Base-by-base conservation (phyloP, 1,140 invertebrate species). In the Drosophila murphyi region DNA sequence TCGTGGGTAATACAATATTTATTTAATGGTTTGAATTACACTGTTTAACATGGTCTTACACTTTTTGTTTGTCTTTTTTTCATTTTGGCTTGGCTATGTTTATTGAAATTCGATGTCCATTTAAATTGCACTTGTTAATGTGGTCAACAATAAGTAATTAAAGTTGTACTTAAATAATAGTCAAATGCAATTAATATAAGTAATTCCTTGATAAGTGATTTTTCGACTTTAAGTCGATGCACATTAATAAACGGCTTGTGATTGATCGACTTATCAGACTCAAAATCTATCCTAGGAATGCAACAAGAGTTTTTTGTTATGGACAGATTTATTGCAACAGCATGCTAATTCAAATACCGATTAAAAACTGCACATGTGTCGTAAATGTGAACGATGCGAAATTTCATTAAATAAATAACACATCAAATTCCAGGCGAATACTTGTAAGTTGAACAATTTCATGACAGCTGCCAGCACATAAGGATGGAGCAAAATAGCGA, bases 391-490 rank as follows among this genome's bases (percentile, higher is more conserved):
- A 1, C 54, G 35, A 39, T 59, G 29, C 43, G n/a, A 32, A 45
- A 59, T 59, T 59, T 31, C 43, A 59, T 45, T 32, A 12, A 32
- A 31, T 39, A 59, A 45, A 59, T 59, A 59, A 59, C 56, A 59
- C 43, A 43, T 59, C 43, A 32, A 59, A 59, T 39, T 43, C 39
- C 39, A 32, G 39, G 10, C 39, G 39, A 59, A 43, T 59, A 59
- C 28, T 37, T 59, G 39, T 59, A 32, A 39, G 28, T 41, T 43
- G 5, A 57, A 20, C 20, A 20, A 57, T 57, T 43, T 57, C 29
- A 43, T 29, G 39, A 37, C 54, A 55, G 34, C 3, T 20, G 54
- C 54, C 20, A 20, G 20, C 20, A 20, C 20, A 20, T 20, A 0
- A 20, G 0, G 20, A 20, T 20, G 1, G 20, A 20, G 20, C 20